phyloP scores from a whole-genome alignment of 2,797 vertebrate genomes.

The Pantherophis vulpinus region DNA sequence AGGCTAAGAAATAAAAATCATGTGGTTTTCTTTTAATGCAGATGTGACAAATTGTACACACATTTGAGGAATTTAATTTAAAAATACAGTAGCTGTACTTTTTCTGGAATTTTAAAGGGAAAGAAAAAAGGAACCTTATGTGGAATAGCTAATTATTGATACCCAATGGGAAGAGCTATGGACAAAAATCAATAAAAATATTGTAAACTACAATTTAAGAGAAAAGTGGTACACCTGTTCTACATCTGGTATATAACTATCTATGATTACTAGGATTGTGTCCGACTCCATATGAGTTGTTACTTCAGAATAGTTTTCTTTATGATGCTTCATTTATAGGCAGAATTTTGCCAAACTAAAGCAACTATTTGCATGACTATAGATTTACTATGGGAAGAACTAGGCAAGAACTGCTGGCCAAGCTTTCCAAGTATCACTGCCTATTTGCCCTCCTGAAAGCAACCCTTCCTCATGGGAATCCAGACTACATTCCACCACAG shows the following conservation, averaged over 20 bases:
- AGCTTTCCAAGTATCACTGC: not conserved
- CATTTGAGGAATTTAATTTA: not conserved
- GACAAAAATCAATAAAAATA: not conserved
- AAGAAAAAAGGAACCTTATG: not conserved
- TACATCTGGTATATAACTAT: not conserved
- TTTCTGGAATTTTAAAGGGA: not conserved
- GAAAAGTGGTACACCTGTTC: not conserved
- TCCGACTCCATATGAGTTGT: not conserved
- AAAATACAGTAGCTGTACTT: not conserved
- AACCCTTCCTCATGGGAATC: not conserved
- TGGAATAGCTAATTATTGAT: not conserved
- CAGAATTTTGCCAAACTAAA: not conserved
- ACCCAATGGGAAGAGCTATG: not conserved
- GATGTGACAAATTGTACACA: not conserved
- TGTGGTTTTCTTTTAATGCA: not conserved
- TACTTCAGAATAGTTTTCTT: not conserved
- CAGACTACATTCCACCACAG: not conserved
- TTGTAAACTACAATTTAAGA: not conserved
- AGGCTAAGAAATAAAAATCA: not conserved
- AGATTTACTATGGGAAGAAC: not conserved
- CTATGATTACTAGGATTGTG: not conserved
- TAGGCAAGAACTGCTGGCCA: not conserved
- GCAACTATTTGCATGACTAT: not conserved
- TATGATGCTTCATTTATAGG: not conserved
- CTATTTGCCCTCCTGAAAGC: not conserved